These are phyloP conservation scores for Metaphire vulgaris DNA, from an alignment of 1,140 invertebrate species.

Conservation along the genomic window DNA sequence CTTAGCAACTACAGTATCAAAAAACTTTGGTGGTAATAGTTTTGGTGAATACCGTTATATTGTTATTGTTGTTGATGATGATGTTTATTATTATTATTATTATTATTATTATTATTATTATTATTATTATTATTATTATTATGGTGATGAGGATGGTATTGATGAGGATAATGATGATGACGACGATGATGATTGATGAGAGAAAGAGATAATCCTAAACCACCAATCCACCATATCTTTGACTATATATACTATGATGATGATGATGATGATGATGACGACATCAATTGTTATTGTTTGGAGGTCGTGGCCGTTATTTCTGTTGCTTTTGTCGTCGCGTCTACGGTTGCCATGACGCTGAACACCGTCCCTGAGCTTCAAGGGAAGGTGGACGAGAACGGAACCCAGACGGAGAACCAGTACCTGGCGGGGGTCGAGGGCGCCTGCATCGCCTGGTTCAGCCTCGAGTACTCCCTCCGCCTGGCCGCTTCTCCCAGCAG, in stretches of 20 bases:
- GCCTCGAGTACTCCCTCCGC: slow-evolving; percentile 43
- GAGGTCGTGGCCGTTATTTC: slow-evolving; percentile 98
- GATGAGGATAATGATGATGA: not conserved
- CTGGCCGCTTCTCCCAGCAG: slow-evolving; percentile 49
- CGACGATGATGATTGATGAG: not conserved
- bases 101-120: no score
- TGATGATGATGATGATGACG: slow-evolving; percentile 1
- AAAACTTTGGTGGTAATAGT: no score
- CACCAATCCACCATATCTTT: no score
- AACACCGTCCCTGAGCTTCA: slow-evolving; percentile 95
- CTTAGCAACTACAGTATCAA: no score
- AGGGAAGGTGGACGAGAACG: slow-evolving; percentile 37
- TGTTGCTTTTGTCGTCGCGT: slow-evolving; percentile 97
- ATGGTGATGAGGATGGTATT: not conserved
- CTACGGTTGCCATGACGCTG: slow-evolving; percentile 92
- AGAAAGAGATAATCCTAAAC: no score
- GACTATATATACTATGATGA: no score
- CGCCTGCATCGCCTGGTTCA: slow-evolving; percentile 56
- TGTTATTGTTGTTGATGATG: slow-evolving; percentile 2
- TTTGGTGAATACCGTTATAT: not conserved
- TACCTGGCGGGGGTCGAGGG: slow-evolving; percentile 64
- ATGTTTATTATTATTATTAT: no score
- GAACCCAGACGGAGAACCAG: slow-evolving; percentile 37
- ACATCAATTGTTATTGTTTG: slow-evolving; percentile 10
- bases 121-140: no score